Percentiles rank a stretch among this genome's conserved stretches.
These are phyloP conservation scores for Sycobia sp. DNA, from an alignment of 1,140 invertebrate genomes.

Conservation along the genomic window DNA sequence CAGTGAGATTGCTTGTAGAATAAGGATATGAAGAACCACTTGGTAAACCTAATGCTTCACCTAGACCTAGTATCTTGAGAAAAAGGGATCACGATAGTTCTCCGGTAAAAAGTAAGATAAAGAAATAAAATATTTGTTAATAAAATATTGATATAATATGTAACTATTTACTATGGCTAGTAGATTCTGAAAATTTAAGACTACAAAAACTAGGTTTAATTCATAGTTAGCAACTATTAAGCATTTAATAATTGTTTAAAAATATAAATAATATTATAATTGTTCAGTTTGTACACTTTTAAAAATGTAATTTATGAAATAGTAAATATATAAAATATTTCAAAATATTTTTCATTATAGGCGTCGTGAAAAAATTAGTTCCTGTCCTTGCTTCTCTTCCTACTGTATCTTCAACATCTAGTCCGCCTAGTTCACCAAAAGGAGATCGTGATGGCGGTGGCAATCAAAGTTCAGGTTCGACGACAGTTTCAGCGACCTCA, in stretches of 20 bases:
- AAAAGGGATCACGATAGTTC: slow-evolving; percentile 69
- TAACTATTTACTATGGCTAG: no score
- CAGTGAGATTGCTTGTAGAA: slow-evolving; percentile 56
- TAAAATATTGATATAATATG: not conserved
- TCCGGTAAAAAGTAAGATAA: slow-evolving; percentile 60
- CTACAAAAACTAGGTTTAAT: no score
- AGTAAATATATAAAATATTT: no score
- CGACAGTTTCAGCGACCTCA: slow-evolving; percentile 78
- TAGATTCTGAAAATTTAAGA: no score
- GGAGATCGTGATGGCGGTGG: slow-evolving; percentile 58
- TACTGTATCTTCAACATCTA: slow-evolving; percentile 51
- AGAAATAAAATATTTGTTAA: not conserved
- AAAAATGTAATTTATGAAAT: no score
- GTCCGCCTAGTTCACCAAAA: slow-evolving; percentile 60
- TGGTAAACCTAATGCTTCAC: slow-evolving; percentile 68
- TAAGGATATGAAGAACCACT: slow-evolving; percentile 56
- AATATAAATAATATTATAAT: no score
- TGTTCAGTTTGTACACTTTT: no score
- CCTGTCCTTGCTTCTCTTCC: slow-evolving; percentile 65
- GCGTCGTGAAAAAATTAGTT: slow-evolving; percentile 65
- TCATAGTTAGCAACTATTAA: no score
- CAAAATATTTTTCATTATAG: slow-evolving; percentile 20
- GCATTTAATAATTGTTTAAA: no score
- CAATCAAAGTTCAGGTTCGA: slow-evolving; percentile 70
- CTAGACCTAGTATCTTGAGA: slow-evolving; percentile 71